Conservation (phyloP, 2,113 vertebrate species). For the Amphiprion ocellaris region DNA sequence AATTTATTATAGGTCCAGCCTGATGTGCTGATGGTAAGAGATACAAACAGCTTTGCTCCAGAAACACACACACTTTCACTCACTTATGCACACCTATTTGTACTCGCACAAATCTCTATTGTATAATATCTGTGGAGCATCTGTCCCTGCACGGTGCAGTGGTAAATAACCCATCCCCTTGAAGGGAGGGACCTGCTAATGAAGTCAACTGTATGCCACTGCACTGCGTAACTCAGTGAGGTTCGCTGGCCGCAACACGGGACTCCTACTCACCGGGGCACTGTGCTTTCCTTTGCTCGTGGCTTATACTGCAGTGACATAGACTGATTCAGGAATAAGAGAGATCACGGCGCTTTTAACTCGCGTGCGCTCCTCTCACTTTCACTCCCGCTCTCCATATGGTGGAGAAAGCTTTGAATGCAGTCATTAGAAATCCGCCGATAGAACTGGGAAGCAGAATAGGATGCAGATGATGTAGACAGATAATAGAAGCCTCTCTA, state of each 20-base stretch:
- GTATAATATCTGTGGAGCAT: constrained; percentile 60
- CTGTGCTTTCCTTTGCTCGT: constrained; percentile 47
- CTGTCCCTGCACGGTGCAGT: constrained; percentile 60
- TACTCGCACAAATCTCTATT: constrained; percentile 33
- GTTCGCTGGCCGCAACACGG: constrained; percentile 55
- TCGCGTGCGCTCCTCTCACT: constrained; percentile 46
- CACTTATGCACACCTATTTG: constrained; percentile 39
- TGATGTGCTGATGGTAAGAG: constrained; percentile 28
- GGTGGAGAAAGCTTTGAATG: constrained; percentile 65
- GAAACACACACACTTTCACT: constrained; percentile 31
- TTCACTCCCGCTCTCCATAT: constrained; percentile 37
- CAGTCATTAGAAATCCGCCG: constrained; percentile 71
- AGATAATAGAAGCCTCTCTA: constrained; percentile 68
- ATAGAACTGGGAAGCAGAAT: constrained; percentile 55
- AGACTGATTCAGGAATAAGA: constrained; percentile 63
- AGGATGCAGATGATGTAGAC: constrained; percentile 73
- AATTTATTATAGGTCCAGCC: constrained; percentile 17
- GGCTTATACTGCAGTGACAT: constrained; percentile 58
- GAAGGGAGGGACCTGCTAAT: constrained; percentile 75
- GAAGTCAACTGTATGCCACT: constrained; percentile 77
- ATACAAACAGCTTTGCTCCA: constrained; percentile 23
- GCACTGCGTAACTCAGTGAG: constrained; percentile 76
- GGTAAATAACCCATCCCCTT: constrained; percentile 67
- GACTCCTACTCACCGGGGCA: constrained; percentile 56
- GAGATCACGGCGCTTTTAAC: constrained; percentile 59